Percentiles rank a stretch among this genome's conserved stretches.
phyloP scores from a whole-genome alignment of 1,140 invertebrate species.

The Gonioctena quinquepunctata region DNA sequence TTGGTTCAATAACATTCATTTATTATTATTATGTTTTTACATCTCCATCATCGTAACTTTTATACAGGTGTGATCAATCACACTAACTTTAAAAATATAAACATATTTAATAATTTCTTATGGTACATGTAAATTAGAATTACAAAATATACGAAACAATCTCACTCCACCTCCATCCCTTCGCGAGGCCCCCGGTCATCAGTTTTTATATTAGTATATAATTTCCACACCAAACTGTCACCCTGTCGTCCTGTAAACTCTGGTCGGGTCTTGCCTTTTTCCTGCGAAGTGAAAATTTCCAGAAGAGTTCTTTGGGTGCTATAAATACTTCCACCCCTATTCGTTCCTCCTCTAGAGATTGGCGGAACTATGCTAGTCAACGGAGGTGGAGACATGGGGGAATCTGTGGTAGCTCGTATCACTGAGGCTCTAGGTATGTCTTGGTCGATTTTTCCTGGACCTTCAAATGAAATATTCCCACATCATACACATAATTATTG shows the following conservation, averaged over 20 bases:
- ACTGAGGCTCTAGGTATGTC: slow-evolving; percentile 66
- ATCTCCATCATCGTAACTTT: too few species aligned
- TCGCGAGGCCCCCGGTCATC: slow-evolving; percentile 48
- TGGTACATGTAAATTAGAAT: neutral
- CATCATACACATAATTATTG: too few species aligned
- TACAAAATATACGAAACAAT: neutral
- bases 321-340: slow-evolving; percentile 42
- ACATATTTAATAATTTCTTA: neutral
- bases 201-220: slow-evolving; percentile 76
- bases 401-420: slow-evolving; percentile 79
- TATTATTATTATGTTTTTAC: too few species aligned
- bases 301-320: slow-evolving; percentile 62
- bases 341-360: slow-evolving; percentile 31
- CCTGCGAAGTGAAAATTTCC: slow-evolving; percentile 66
- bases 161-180: slow-evolving; percentile 50
- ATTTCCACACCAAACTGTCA: slow-evolving; percentile 68
- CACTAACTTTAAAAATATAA: neutral
- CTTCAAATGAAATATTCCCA: too few species aligned
- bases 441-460: slow-evolving; percentile 36
- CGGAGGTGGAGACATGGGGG: slow-evolving; percentile 76
- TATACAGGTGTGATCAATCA: too few species aligned
- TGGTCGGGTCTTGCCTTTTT: slow-evolving; percentile 64
- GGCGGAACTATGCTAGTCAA: slow-evolving; percentile 51
- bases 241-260: slow-evolving; percentile 80
- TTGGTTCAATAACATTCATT: neutral